Base-by-base conservation (phyloP, 2,888 invertebrate species). In the Drosophila vallismaia region DNA sequence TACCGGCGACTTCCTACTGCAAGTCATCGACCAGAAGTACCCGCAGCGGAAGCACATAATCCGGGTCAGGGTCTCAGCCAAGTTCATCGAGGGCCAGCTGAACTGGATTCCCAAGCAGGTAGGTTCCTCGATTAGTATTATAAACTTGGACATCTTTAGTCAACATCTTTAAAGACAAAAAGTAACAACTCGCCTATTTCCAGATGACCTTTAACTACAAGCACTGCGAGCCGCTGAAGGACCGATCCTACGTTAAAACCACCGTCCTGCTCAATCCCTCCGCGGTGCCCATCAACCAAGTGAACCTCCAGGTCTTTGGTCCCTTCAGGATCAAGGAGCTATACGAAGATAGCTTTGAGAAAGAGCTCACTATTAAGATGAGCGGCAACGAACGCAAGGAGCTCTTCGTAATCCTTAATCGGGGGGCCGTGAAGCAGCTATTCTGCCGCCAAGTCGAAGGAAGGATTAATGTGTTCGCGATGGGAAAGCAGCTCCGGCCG, bases 281-380 rank as follows among this genome's bases (percentile, higher is more conserved):
- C 4, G 24, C 49, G 28, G 8, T 64, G n/a, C 10, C 46, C 0
- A n/a, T 82, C 1, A 26, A 55, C 0, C 6, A 60, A 1, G 71
- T 84, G 0, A 7, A 7, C 0, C 66, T 90, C 0, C 79, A 81
- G 52, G 74, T 76, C 0, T 5, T 54, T 0, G 91, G 90, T 1
- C 84, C 88, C 0, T 90, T 90, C 36, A 71, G 76, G 2, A 81
- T 91, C 3, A 84, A 83, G 40, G 79, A 78, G 31, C 54, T 75
- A 12, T 81, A 74, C 40, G 86, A 86, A 36, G 62, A 79, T 10
- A 1, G 6, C 0, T 83, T 76, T 9, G 60, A 71, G 10, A 86
- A 76, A 24, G 68, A 75, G 14, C 40, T 90, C 0, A 4, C 24
- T 0, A 56, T 88, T 0, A 10, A 50, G 0, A 57, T 90, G 12